Base-by-base conservation (phyloP, 2,797 vertebrate species). In the Glossophaga mutica region DNA sequence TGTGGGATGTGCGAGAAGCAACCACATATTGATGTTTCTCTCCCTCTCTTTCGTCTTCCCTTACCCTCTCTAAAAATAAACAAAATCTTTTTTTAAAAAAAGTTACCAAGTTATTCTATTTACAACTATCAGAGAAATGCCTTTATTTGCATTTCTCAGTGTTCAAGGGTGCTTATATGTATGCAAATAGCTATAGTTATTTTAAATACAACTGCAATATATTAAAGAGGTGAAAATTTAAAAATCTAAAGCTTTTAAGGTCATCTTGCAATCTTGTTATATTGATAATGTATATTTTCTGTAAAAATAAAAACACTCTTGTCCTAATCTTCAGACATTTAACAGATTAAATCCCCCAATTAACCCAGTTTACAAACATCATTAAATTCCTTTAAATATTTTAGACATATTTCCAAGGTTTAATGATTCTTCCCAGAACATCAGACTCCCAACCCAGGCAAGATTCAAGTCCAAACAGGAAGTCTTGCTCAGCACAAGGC, bases 371-470 rank as follows among this genome's bases (percentile, higher is more conserved):
- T 74, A 29, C n/a, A 86, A 84, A 65, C 12, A 55, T 96, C 19
- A 71, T 78, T 68, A 84, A 95, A 42, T 82, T 62, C n/a, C 68
- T 91, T 88, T 96, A 84, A 83, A 44, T 68, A 83, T 88, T 78
- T 82, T 77, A 71, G 87, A 15, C 55, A 29, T 84, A 77, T 39
- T 85, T 90, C 42, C 37, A 74, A 46, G 32, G 73, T 88, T 94
- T 52, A 50, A 26, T 96, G 74, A 73, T 52, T 77, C 29, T 81
- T 86, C 59, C 26, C 3, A 15, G 44, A n/a, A 68, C 50, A 16
- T 70, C 11, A 37, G 48, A 96, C 52, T 91, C 16, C 21, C n/a
- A 24, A 7, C 19, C 22, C 16, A 37, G 68, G 26, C 22, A n/a
- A 42, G 70, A 59, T 59, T 67, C 57, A 94, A 29, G 62, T 87